phyloP scores from a whole-genome alignment of 2,113 vertebrate species.

The Probosciger aterrimus region DNA sequence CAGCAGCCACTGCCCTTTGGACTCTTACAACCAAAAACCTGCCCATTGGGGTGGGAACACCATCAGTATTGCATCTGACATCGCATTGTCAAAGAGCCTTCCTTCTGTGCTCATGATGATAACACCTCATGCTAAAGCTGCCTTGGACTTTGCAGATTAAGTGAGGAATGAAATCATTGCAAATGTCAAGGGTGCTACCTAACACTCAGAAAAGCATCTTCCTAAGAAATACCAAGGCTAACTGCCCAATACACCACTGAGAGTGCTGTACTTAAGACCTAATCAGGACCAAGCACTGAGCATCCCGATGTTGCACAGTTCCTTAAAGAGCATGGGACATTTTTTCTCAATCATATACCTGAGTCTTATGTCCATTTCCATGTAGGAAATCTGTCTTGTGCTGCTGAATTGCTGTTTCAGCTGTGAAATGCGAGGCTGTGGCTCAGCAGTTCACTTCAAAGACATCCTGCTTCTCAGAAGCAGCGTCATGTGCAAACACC shows the following conservation, averaged over 20 bases:
- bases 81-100: neutral
- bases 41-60: neutral
- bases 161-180: neutral
- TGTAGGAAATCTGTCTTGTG: neutral
- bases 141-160: neutral
- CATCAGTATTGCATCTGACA: neutral
- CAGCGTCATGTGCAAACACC: neutral
- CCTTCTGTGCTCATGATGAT: fast-evolving
- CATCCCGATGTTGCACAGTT: neutral
- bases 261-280: neutral
- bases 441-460: neutral
- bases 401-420: neutral
- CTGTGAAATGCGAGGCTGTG: neutral
- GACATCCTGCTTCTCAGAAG: neutral
- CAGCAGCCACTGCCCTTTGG: neutral
- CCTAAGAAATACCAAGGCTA: neutral
- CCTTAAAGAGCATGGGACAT: neutral
- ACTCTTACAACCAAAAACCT: neutral
- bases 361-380: neutral
- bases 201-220: neutral
- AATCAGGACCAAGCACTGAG: neutral
- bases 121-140: neutral
- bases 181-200: neutral
- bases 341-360: neutral
- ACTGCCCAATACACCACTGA: fast-evolving